Evolutionary conservation across 2,888 invertebrate species (phyloP).

Genomic region (Apamea anceps): DNA sequence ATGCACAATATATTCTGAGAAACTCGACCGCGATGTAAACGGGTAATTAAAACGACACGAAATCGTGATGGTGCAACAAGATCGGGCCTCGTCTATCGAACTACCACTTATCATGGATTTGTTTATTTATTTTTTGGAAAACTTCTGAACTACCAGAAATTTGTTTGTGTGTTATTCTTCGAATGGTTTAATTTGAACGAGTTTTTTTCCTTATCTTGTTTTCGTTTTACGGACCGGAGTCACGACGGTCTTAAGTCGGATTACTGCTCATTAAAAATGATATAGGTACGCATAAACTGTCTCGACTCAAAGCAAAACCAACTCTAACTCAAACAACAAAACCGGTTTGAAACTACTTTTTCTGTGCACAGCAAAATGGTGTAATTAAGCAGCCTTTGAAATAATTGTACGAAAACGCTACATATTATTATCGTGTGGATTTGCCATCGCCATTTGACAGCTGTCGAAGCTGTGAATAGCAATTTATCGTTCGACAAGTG

Average conservation of each 20-base stretch:
- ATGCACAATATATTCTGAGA: slow-evolving; percentile 11
- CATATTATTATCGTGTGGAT: slow-evolving; percentile 2
- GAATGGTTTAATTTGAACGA: background rate
- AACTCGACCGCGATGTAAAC: background rate
- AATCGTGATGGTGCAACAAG: background rate
- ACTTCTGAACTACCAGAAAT: background rate
- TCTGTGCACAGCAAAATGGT: background rate
- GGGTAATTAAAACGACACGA: slow-evolving; percentile 14
- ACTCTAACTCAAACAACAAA: background rate
- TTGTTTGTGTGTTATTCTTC: background rate
- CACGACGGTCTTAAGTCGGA: background rate
- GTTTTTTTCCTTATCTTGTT: background rate
- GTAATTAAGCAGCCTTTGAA: background rate
- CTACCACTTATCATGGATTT: slow-evolving; percentile 12
- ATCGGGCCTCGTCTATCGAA: background rate
- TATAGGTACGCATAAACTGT: background rate
- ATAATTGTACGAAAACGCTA: background rate
- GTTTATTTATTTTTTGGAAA: slow-evolving; percentile 11
- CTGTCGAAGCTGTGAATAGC: slow-evolving; percentile 29
- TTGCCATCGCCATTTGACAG: slow-evolving; percentile 29
- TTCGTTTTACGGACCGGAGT: background rate
- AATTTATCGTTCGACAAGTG: slow-evolving; percentile 53
- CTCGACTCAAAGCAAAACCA: background rate
- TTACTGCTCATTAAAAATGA: background rate
- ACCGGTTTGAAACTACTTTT: background rate